Evolutionary conservation across 2,888 invertebrate species (phyloP).

Genomic region (Epiblema foenella): DNA sequence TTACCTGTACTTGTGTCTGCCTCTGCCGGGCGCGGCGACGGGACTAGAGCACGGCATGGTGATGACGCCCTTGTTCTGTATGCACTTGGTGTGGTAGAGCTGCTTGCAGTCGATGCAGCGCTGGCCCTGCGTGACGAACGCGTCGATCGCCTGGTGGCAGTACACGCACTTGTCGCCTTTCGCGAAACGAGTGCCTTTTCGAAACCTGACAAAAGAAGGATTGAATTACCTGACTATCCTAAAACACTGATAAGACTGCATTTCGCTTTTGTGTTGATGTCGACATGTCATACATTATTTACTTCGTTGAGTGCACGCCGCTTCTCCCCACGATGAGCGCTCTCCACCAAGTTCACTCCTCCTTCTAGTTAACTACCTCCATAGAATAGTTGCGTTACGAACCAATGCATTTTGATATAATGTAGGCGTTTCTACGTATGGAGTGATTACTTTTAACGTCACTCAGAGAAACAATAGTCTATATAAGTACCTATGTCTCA

Average conservation of each 20-base stretch:
- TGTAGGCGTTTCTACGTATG: too few relatives aligned
- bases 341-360: too few relatives aligned
- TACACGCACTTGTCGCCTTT: slow-evolving; percentile 93
- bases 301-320: too few relatives aligned
- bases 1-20: slow-evolving; percentile 86
- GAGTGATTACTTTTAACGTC: too few relatives aligned
- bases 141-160: slow-evolving; percentile 92
- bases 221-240: background rate
- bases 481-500: too few relatives aligned
- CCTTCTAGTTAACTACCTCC: too few relatives aligned
- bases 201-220: slow-evolving; percentile 76
- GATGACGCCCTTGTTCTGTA: slow-evolving; percentile 92
- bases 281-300: background rate
- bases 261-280: background rate
- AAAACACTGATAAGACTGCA: background rate
- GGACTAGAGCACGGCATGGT: slow-evolving; percentile 88
- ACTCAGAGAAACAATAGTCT: too few relatives aligned
- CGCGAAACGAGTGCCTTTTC: slow-evolving; percentile 90
- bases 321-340: too few relatives aligned
- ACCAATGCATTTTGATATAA: too few relatives aligned
- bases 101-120: slow-evolving; percentile 93
- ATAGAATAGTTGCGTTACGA: too few relatives aligned
- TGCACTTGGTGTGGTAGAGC: slow-evolving; percentile 94
- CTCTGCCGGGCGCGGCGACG: slow-evolving; percentile 85
- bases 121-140: slow-evolving; percentile 91